Conservation (phyloP, 2,113 vertebrate species). For the Tamias sibiricus region DNA sequence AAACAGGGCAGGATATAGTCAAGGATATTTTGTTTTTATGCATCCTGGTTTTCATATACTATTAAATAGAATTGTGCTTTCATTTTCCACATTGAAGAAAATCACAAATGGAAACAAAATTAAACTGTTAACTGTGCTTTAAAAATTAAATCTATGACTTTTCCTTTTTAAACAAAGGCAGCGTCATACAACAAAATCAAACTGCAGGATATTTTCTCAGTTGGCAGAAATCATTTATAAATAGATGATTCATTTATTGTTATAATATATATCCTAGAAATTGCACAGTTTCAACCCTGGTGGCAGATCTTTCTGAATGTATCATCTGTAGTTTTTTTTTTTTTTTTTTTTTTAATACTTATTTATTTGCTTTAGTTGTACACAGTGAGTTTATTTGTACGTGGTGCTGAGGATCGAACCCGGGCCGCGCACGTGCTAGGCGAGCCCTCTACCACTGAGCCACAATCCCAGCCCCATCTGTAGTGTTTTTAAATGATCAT, state of each 20-base stretch:
- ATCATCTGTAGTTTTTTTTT: conserved; percentile 21
- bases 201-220: conserved; percentile 41
- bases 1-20: conserved; percentile 56
- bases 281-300: conserved; percentile 24
- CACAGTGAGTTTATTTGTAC: too few species aligned
- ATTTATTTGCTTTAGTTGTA: too few species aligned
- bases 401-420: too few species aligned
- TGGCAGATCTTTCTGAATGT: conserved; percentile 28
- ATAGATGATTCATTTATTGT: conserved; percentile 19
- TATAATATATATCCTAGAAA: neutral
- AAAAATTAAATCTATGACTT: conserved; percentile 25
- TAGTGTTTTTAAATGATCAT: conserved; percentile 36
- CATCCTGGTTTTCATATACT: conserved; percentile 56
- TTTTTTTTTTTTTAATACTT: too few species aligned
- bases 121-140: neutral
- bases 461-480: too few species aligned
- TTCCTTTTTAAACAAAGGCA: conserved; percentile 10
- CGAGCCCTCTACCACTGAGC: too few species aligned
- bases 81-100: conserved; percentile 13
- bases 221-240: conserved; percentile 57
- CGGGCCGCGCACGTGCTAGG: too few species aligned
- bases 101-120: conserved; percentile 43
- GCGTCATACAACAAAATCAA: neutral
- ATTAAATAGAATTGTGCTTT: conserved; percentile 52
- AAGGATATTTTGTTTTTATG: conserved; percentile 65